Base-by-base conservation (phyloP, 2,797 vertebrate genomes). In the Sitta carolinensis region DNA sequence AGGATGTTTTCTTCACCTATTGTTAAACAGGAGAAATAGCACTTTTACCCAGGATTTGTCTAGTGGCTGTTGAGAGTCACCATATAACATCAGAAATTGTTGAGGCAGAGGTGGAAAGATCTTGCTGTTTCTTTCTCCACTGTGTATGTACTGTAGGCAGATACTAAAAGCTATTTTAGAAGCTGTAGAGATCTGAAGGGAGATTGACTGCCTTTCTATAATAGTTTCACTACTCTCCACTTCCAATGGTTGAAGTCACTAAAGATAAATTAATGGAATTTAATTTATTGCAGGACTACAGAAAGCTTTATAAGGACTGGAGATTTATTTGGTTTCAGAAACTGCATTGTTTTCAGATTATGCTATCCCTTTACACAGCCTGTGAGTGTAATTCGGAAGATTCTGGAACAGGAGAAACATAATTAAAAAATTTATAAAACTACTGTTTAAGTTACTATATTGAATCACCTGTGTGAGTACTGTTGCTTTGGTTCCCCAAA, bases 1-100 rank as follows among this genome's bases (percentile, higher is more conserved):
- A 58, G 45, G 9, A 0, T 0, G 1, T 74, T 77, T 72, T 14
- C 11, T 10, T 76, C 14, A 48, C 32, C 18, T 45, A 0, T 38
- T 72, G 8, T 59, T 74, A 55, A 80, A 59, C 38, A 64, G 34
- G 18, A 61, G 34, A 80, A 91, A 66, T 27, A 40, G 9, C 21
- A 58, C 13, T 52, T 81, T 67, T 42, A 70, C 21, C 11, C 15
- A 78, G 38, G 76, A 50, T 92, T 88, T 2, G 0, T 61, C 38
- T 45, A 9, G 29, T 38, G 23, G 34, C 43, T 84, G 19, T 26
- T 73, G 36, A 32, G 17, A 61, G 16, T 34, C 7, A 11, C 11
- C 27, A 52, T 0, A 42, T 21, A 52, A 50, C 16, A 58, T 20
- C 16, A 79, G 66, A 89, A 78, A 76, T 5, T 34, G 4, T 10